A percentile compares a stretch with the other conserved stretches of the same genome.
phyloP scores from a whole-genome alignment of 2,797 vertebrate genomes.

The Rhincodon typus region DNA sequence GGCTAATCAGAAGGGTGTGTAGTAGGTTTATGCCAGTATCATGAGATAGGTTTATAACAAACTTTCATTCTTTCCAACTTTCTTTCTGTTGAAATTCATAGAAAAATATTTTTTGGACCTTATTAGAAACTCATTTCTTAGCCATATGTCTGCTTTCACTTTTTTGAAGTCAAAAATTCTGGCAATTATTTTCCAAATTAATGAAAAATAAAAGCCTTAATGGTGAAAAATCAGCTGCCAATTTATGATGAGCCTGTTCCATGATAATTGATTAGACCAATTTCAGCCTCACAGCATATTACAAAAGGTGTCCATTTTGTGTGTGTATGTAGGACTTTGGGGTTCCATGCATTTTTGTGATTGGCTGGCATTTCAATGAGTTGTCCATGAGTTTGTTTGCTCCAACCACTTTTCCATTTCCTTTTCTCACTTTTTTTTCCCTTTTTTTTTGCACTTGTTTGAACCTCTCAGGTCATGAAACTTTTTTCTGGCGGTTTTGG shows the following conservation, averaged over 20 bases:
- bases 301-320: not conserved
- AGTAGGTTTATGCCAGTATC: not conserved
- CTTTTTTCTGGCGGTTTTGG: not conserved
- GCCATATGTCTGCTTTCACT: not conserved
- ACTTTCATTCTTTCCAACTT: not conserved
- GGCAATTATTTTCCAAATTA: not conserved
- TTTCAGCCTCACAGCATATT: not conserved
- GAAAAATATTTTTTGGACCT: not conserved
- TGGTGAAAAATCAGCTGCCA: not conserved
- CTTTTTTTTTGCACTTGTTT: not conserved
- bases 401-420: too few relatives aligned
- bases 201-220: not conserved
- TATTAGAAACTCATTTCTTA: not conserved
- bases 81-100: not conserved
- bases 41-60: not conserved
- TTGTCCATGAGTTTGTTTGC: too few relatives aligned
- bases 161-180: not conserved
- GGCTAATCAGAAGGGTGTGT: not conserved
- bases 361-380: not conserved
- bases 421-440: not conserved
- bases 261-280: not conserved
- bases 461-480: not conserved
- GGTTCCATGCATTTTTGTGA: not conserved
- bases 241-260: not conserved
- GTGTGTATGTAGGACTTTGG: not conserved